These are phyloP conservation scores for Tetramorium parvispinum DNA, from an alignment of 1,140 invertebrate species.

Conservation along the genomic window DNA sequence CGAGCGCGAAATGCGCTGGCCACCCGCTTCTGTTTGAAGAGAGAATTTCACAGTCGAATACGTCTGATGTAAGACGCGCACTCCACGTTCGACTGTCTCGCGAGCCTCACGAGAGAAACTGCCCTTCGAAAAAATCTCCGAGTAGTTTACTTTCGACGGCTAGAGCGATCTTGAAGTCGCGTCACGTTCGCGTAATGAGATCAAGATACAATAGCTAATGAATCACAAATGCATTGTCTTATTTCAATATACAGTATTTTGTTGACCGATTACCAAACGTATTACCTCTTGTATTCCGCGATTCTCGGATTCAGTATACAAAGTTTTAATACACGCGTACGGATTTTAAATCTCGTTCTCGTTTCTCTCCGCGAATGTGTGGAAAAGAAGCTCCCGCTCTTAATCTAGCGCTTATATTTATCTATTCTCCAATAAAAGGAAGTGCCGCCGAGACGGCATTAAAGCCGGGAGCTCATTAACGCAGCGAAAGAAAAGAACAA, in stretches of 20 bases:
- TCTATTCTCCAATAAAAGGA: constrained; percentile 57
- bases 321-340: background rate
- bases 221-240: background rate
- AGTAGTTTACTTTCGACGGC: constrained; percentile 10
- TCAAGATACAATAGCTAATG: background rate
- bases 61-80: constrained; percentile 82
- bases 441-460: constrained; percentile 42
- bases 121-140: background rate
- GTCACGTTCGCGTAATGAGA: background rate
- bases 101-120: background rate
- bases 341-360: constrained; percentile 19
- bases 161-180: background rate
- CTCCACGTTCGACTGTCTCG: constrained; percentile 68
- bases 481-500: constrained; percentile 71
- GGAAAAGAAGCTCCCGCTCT: background rate
- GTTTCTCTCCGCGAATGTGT: constrained; percentile 7
- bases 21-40: constrained; percentile 84
- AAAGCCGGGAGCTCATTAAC: constrained; percentile 71
- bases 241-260: background rate
- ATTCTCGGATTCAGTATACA: too few species aligned
- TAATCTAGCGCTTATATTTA: constrained; percentile 56
- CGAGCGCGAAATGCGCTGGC: constrained; percentile 77
- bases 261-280: background rate
- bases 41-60: constrained; percentile 85
- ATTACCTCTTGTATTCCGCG: background rate